Conservation (phyloP, 2,113 vertebrate species). For the Plestiodon gilberti region DNA sequence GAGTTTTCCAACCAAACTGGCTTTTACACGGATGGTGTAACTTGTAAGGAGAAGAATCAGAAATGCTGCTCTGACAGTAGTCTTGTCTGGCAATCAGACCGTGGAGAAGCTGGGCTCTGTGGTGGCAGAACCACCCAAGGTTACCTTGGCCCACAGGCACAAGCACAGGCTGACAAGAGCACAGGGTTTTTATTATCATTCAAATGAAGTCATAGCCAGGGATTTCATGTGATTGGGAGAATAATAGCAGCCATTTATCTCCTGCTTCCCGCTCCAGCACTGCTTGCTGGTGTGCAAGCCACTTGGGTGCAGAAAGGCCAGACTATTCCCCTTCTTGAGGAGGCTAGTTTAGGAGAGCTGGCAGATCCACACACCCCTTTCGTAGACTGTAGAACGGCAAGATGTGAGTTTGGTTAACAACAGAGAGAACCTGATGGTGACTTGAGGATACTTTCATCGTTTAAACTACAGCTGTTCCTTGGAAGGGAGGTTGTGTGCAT, state of each 20-base stretch:
- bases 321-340: not conserved
- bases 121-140: constrained; percentile 52
- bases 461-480: not conserved
- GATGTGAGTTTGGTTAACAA: not conserved
- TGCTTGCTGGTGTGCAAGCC: constrained; percentile 84
- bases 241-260: constrained; percentile 94
- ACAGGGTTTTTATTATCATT: constrained; percentile 86
- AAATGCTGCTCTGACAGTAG: not conserved
- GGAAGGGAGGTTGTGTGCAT: not conserved
- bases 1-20: not conserved
- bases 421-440: not conserved
- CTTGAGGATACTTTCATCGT: not conserved
- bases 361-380: not conserved
- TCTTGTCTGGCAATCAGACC: not conserved
- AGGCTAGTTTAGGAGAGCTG: not conserved
- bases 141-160: constrained; percentile 52
- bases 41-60: not conserved
- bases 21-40: not conserved
- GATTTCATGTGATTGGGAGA: constrained; percentile 91
- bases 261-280: constrained; percentile 86
- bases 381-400: not conserved
- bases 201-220: constrained; percentile 88
- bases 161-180: constrained; percentile 63
- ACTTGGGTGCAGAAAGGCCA: not conserved
- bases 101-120: not conserved